Evolutionary conservation across 1,140 invertebrate genomes (phyloP).

Genomic region (Psilanteris sp.): DNA sequence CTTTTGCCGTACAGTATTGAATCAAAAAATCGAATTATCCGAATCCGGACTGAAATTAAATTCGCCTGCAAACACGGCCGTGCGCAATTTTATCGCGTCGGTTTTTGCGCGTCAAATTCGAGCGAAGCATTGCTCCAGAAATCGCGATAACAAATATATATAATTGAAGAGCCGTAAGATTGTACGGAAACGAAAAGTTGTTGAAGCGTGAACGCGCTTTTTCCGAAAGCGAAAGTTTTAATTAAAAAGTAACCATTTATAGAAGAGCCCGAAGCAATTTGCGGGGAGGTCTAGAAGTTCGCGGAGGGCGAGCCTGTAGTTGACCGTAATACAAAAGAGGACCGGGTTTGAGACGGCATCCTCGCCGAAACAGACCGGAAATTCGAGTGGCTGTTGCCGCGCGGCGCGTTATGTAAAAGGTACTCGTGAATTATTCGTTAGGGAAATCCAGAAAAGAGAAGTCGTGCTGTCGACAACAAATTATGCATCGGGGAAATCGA

Average conservation of each 20-base stretch:
- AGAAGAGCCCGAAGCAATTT: slow-evolving; percentile 64
- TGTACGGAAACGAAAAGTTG: not conserved
- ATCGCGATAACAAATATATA: too few species aligned
- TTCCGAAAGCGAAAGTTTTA: slow-evolving; percentile 73
- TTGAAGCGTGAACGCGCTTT: slow-evolving; percentile 11
- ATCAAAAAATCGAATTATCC: too few species aligned
- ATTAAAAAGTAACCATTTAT: slow-evolving; percentile 76
- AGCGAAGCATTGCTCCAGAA: too few species aligned
- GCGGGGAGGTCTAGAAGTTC: slow-evolving; percentile 21
- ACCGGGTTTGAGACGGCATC: slow-evolving; percentile 9
- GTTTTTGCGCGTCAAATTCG: too few species aligned
- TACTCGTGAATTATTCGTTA: slow-evolving; percentile 64
- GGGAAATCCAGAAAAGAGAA: slow-evolving; percentile 62
- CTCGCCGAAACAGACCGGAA: slow-evolving; percentile 50
- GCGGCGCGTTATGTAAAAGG: slow-evolving; percentile 59
- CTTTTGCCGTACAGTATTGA: too few species aligned
- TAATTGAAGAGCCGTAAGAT: slow-evolving; percentile 17
- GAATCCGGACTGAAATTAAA: too few species aligned
- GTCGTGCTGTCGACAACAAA: slow-evolving; percentile 52
- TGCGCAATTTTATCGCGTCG: too few species aligned
- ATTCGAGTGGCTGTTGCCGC: slow-evolving; percentile 40
- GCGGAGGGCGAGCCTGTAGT: slow-evolving; percentile 22
- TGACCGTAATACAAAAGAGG: slow-evolving; percentile 53
- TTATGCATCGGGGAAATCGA: slow-evolving; percentile 66
- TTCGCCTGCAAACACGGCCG: too few species aligned